Evolutionary conservation across 2,888 invertebrate genomes (phyloP), one percentile per base, ranked within the genome.

Genomic region (Ptilodon capucinus): DNA sequence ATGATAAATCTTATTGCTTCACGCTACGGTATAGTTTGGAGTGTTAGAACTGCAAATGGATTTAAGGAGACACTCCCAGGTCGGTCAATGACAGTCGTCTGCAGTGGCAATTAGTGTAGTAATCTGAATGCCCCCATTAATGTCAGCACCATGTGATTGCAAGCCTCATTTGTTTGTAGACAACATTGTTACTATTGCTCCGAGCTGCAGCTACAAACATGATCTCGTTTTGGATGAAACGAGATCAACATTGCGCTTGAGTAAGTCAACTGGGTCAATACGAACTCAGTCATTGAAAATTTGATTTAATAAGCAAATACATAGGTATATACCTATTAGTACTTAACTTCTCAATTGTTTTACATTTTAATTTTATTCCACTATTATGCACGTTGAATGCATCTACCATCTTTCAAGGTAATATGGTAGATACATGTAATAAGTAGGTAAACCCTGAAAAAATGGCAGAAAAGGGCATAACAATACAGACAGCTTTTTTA

Each of bases 21-120:
- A 39, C 6, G 36, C 40, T 52, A 68, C 38, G 45, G 62, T 51
- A 53, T 41, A 48, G 9, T 46, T 35, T 59, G 19, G 59, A 44
- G 32, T 44, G 54, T 46, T 50, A 46, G 18, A 17, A 17, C 55
- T 40, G 54, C 42, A 55, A 38, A 38, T 16, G 32, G 36, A 48
- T 52, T 52, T 54, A 40, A 35, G 18, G 56, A 58, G 60, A 60
- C 51, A 60, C 66, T 58, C 55, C 61, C 68, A 76, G 76, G 70
- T 64, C 76, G 79, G 81, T 81, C 84, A 81, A 79, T 81, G 81
- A 84, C 84, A 82, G 81, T 60, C 57, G 79, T 76, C 80, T 86
- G 86, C 78, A 74, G 71, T 77, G 67, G 74, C 76, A 76, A 85
- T 84, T 79, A 85, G 74, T 70, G 69, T 61, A 66, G 60, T 64